phyloP scores from a whole-genome alignment of 2,797 vertebrate genomes.

The Gymnocypris eckloni region DNA sequence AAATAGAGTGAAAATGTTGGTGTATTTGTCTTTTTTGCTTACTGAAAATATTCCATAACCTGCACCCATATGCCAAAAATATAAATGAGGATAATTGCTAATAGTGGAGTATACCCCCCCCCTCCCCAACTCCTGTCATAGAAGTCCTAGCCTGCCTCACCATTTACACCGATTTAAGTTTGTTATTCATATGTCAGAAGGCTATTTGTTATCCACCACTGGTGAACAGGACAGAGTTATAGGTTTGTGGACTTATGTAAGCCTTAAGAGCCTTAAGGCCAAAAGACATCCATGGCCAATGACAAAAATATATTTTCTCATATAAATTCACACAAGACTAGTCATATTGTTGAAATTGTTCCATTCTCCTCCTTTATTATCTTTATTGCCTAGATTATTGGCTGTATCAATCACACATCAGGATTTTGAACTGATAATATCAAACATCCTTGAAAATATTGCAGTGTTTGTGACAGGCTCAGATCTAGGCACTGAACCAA shows the following conservation, averaged over 20 bases:
- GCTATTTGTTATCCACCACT: neutral
- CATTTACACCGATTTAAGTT: too few species aligned
- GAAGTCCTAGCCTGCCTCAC: too few species aligned
- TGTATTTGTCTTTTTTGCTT: neutral
- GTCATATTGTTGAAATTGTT: neutral
- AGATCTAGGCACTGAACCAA: neutral
- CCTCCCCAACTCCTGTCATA: too few species aligned
- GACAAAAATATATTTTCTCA: neutral
- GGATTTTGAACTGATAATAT: neutral
- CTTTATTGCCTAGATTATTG: neutral
- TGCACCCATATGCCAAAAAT: neutral
- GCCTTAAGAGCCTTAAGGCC: too few species aligned
- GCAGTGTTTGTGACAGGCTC: neutral
- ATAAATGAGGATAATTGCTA: neutral
- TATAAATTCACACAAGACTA: neutral
- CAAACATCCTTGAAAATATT: neutral
- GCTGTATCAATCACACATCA: neutral
- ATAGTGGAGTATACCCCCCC: neutral
- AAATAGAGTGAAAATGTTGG: neutral
- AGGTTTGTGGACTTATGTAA: neutral
- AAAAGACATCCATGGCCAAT: neutral
- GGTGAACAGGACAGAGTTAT: neutral
- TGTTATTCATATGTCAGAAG: too few species aligned
- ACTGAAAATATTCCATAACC: neutral
- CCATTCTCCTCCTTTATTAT: neutral